These are phyloP conservation scores for Heteromyza rotundicornis DNA, from an alignment of 2,888 invertebrate species.

Conservation along the genomic window DNA sequence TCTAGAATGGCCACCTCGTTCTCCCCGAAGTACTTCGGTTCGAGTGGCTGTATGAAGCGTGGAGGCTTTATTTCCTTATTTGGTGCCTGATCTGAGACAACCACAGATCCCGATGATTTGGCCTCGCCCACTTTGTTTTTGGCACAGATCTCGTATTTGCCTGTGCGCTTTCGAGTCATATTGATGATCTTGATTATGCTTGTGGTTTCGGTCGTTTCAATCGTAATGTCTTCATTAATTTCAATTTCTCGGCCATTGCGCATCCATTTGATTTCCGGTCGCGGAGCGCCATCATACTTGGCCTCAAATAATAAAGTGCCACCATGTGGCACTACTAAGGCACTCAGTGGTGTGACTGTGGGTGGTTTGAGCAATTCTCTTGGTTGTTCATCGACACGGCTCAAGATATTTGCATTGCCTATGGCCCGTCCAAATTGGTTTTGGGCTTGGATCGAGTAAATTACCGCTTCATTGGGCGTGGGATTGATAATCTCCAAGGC, in stretches of 20 bases:
- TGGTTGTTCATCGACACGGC: conserved; percentile 60
- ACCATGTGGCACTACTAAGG: conserved; percentile 74
- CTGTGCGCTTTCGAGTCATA: conserved; percentile 76
- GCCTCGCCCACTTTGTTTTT: conserved; percentile 79
- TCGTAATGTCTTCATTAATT: conserved; percentile 68
- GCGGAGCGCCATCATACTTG: conserved; percentile 74
- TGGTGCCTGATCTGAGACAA: conserved; percentile 69
- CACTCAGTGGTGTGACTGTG: conserved; percentile 80
- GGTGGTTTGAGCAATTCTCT: conserved; percentile 69
- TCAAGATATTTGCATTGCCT: conserved; percentile 75
- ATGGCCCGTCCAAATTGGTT: conserved; percentile 77
- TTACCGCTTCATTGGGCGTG: conserved; percentile 70
- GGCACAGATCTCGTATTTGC: conserved; percentile 88
- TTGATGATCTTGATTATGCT: conserved; percentile 73
- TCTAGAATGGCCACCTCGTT: conserved; percentile 83
- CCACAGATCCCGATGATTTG: conserved; percentile 82
- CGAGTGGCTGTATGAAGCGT: conserved; percentile 73
- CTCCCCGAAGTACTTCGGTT: conserved; percentile 72
- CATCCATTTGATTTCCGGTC: conserved; percentile 82
- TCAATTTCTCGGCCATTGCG: conserved; percentile 81
- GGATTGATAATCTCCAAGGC: conserved; percentile 71
- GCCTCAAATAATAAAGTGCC: conserved; percentile 74
- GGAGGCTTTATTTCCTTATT: conserved; percentile 73
- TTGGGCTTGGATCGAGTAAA: conserved; percentile 74
- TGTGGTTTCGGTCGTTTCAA: conserved; percentile 67